Conservation (phyloP, 2,888 invertebrate species). For the Conchocele bisecta region DNA sequence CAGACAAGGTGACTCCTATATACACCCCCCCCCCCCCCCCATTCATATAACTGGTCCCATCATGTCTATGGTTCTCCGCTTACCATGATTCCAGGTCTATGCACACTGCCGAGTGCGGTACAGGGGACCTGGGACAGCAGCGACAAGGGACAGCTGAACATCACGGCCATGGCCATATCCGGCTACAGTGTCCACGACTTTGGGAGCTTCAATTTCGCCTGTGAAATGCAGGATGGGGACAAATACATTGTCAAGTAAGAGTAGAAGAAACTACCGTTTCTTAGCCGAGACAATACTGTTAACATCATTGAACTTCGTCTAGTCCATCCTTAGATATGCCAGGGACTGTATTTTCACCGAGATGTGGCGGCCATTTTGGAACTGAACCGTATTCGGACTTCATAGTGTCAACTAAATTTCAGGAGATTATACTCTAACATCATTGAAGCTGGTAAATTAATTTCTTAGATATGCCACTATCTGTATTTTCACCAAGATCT, state of each 20-base stretch:
- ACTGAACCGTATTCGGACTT: no score
- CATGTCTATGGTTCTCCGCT: neutral
- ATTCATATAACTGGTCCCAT: no score
- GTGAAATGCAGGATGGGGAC: constrained; percentile 24
- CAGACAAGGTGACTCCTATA: no score
- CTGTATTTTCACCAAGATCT: no score
- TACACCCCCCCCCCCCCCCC: no score
- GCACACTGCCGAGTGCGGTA: constrained; percentile 51
- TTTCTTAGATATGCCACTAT: no score
- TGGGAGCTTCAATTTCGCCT: constrained; percentile 47
- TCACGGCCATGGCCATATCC: constrained; percentile 33
- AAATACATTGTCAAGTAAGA: constrained; percentile 57
- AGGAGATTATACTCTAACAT: no score
- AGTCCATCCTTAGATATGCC: no score
- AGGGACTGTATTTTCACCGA: no score
- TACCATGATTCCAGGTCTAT: constrained; percentile 22
- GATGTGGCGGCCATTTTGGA: no score
- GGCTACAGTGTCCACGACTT: constrained; percentile 48
- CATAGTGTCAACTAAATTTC: no score
- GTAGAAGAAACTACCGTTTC: neutral
- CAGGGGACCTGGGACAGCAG: constrained; percentile 55
- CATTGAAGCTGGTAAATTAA: no score
- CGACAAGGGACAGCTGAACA: constrained; percentile 33
- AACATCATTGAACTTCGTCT: neutral
- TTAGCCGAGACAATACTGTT: neutral